Evolutionary conservation across 2,888 invertebrate species (phyloP), one percentile per base, ranked within the genome.

Genomic region (Aleiodes leptofemur): DNA sequence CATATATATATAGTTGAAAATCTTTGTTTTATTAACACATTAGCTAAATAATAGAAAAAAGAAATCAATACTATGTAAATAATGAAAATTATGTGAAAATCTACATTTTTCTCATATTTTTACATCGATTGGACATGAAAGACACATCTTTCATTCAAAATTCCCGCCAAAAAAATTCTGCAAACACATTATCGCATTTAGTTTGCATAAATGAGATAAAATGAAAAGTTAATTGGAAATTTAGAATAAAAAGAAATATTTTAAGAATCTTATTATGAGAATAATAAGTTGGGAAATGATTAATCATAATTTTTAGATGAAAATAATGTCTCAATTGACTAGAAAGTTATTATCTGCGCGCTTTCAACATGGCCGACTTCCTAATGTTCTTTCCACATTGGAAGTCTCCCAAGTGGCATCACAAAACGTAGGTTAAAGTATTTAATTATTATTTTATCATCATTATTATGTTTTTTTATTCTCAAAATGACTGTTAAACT

Each of bases 361-460:
- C 71, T 79, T 31, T 23, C 69, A 73, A 61, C 53, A 79, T 76
- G 74, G 74, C 71, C 74, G 61, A 78, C 80, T 83, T 87, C 85
- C 84, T 14, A 6, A 34, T 7, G 1, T 68, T 68, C 85, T 87
- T 88, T 83, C 85, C 73, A 74, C 76, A 79, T 77, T 81, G 85
- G 84, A 84, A 84, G 77, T 82, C 93, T 94, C 94, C 94, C 94
- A 80, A 93, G 94, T 95, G 95, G 95, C 95, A 93, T 94, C 90
- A 92, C 91, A 90, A 92, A 91, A 93, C 94, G 95, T 94, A 91
- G 94, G 94, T 75, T 83, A 31, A 6, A 8, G 38, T 50, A 51
- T 72, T 79, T 81, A 83, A 81, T 76, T 55, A 78, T 76, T 81
- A 82, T 84, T 85, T 79, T 72, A 50, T 69, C 56, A 70, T 57